A percentile compares a stretch with the other conserved stretches of the same genome.
Conservation (phyloP, 1,140 invertebrate species). For the Cheumatopsyche charites region DNA sequence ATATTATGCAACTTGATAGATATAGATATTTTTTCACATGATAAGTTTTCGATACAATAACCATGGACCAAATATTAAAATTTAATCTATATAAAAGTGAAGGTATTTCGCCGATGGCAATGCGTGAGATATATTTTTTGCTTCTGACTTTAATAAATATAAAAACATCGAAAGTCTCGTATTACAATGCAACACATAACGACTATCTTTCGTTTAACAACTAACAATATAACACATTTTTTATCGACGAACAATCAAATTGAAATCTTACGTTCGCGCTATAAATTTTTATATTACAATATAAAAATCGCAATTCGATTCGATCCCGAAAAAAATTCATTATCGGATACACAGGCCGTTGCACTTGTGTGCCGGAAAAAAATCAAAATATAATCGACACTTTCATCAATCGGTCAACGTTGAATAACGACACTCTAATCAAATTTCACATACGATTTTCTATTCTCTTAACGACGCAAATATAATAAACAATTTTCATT, state of each 20-base stretch:
- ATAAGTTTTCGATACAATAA: slow-evolving; percentile 6
- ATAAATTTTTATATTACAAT: too few species aligned
- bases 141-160: background rate
- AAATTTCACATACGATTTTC: slow-evolving; percentile 8
- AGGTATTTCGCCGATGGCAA: background rate
- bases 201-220: too few species aligned
- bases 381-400: slow-evolving; percentile 19
- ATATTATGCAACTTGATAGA: too few species aligned
- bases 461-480: background rate
- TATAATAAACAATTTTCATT: too few species aligned
- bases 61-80: slow-evolving; percentile 20
- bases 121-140: slow-evolving; percentile 7
- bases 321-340: background rate
- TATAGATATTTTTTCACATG: too few species aligned
- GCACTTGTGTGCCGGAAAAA: slow-evolving; percentile 19
- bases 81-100: slow-evolving; percentile 11
- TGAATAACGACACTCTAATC: slow-evolving; percentile 19
- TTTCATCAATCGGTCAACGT: slow-evolving; percentile 2
- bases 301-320: too few species aligned
- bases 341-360: background rate
- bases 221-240: too few species aligned
- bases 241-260: too few species aligned
- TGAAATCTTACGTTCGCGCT: too few species aligned
- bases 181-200: too few species aligned
- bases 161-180: background rate